Evolutionary conservation across 2,113 vertebrate species (phyloP), one percentile per base, ranked within the genome.

Genomic region (Pterocles gutturalis): DNA sequence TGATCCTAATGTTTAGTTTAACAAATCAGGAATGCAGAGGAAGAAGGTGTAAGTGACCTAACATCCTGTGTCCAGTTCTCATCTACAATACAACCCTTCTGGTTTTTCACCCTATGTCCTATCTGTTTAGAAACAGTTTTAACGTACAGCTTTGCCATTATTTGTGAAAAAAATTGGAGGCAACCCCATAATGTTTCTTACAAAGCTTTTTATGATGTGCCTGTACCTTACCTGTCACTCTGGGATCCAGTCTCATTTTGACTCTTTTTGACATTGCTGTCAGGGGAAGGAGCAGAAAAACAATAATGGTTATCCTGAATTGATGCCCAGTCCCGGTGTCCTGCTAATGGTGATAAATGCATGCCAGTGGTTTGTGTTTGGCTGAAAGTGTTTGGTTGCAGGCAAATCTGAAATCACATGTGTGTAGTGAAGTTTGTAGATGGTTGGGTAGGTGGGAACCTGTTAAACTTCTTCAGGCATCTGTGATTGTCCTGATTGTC

Each of bases 371-470:
- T 49, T 22, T 48, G 41, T 36, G 31, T 60, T 67, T 72, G 57
- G 38, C 29, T 76, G 43, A 36, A 53, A 5, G 75, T 9, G 11
- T 0, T 4, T 51, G 66, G 25, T 83, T 46, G 18, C 67, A 69
- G 57, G 34, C 38, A 88, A 29, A 60, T 20, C 28, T 48, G 45
- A 69, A 84, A 29, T 73, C 12, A 7, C 4, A 0, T 0, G 0
- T 26, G 6, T 5, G 1, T 5, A 10, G 13, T 1, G 0, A 49
- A 33, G 26, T 53, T 49, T 51, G 18, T 15, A 45, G 53, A 8
- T 4, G 3, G 4, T 2, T 12, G 34, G 20, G 71, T 24, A 29
- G 14, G 7, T 65, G 80, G 20, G 24, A 86, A 53, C n/a, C 10
- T 80, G 10, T 17, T 64, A 16, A 71, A 60, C 51, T 62, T 87